phyloP scores from a whole-genome alignment of 1,140 invertebrate genomes.

The Oryzaephilus surinamensis region DNA sequence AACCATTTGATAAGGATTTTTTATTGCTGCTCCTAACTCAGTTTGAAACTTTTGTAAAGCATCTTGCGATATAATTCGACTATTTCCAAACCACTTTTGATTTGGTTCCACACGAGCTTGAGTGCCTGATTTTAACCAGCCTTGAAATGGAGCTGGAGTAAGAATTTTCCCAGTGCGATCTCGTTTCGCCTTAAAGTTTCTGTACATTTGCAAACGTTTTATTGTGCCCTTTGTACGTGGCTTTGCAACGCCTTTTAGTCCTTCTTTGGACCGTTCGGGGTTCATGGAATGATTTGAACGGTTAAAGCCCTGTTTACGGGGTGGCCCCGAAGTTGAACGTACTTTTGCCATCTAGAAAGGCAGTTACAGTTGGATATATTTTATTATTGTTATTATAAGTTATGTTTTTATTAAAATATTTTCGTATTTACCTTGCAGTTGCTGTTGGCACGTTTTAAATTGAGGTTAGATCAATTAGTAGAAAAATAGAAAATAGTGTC shows the following conservation, averaged over 20 bases:
- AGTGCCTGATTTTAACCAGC: constrained; percentile 76
- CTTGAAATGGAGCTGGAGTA: constrained; percentile 80
- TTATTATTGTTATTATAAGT: no score
- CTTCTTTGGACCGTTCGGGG: constrained; percentile 63
- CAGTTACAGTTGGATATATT: no score
- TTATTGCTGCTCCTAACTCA: constrained; percentile 85
- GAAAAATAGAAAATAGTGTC: no score
- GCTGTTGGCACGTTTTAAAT: no score
- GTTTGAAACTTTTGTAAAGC: constrained; percentile 96
- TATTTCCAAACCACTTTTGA: constrained; percentile 96
- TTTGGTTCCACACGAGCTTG: constrained; percentile 92
- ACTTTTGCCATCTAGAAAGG: constrained; percentile 60
- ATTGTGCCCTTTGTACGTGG: constrained; percentile 87
- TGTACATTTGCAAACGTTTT: constrained; percentile 94
- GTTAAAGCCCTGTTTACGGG: constrained; percentile 67
- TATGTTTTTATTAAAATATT: no score
- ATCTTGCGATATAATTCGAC: constrained; percentile 82
- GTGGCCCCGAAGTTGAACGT: constrained; percentile 51
- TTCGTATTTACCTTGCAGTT: no score
- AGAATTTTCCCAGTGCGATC: constrained; percentile 88
- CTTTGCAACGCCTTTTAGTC: constrained; percentile 74
- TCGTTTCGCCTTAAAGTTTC: constrained; percentile 90
- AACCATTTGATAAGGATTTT: constrained; percentile 95
- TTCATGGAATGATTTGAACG: constrained; percentile 80
- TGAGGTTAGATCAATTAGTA: no score